phyloP scores from a whole-genome alignment of 2,888 invertebrate genomes.

The Apamea monoglypha region DNA sequence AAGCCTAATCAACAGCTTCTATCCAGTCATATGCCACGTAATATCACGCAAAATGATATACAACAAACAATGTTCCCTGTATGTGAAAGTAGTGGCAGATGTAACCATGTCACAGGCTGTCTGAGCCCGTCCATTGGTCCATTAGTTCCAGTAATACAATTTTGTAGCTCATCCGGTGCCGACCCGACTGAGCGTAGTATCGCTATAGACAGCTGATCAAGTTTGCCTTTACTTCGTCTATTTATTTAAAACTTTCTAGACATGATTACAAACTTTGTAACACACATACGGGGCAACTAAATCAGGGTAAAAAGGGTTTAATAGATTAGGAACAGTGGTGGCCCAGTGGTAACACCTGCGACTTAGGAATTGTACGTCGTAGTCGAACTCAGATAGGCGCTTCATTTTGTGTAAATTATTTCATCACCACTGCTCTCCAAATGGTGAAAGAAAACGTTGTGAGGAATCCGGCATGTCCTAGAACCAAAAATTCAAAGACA shows the following conservation, averaged over 20 bases:
- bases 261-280: slow-evolving; percentile 36
- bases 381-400: no score
- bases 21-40: neutral
- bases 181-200: slow-evolving; percentile 10
- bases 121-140: slow-evolving; percentile 26
- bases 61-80: neutral
- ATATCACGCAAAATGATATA: neutral
- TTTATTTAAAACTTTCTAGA: slow-evolving; percentile 40
- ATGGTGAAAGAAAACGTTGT: no score
- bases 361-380: no score
- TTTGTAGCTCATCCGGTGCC: slow-evolving; percentile 34
- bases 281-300: slow-evolving; percentile 18
- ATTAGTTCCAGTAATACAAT: slow-evolving; percentile 50
- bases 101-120: slow-evolving; percentile 26
- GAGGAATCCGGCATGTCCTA: no score
- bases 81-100: slow-evolving; percentile 13
- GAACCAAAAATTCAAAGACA: no score
- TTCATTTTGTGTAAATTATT: no score
- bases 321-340: neutral
- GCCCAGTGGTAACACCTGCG: no score
- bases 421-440: no score
- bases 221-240: slow-evolving; percentile 20
- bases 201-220: slow-evolving; percentile 34
- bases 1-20: neutral
- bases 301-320: slow-evolving; percentile 23